Evolutionary conservation across 2,113 vertebrate genomes (phyloP), one percentile per base, ranked within the genome.

Genomic region (Alectura lathami): DNA sequence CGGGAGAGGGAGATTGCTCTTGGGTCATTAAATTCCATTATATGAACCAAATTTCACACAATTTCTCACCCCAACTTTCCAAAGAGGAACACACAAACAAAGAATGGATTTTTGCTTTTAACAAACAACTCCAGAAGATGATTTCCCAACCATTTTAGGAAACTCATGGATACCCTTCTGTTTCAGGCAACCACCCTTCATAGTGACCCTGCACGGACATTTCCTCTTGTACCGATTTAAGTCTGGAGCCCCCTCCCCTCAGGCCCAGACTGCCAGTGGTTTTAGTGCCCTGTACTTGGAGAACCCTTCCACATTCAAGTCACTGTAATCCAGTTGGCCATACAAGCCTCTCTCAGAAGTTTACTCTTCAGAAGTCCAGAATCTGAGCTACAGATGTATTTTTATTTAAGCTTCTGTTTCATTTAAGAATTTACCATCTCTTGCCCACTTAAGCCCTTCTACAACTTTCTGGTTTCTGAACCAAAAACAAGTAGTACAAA

Each of bases 121-220:
- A 83, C 38, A 67, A 86, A 54, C 29, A 83, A n/a, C 64, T 14
- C 36, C 27, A 90, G 76, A 94, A 93, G 36, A 27, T 29, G 23
- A 80, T 73, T 80, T 92, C 63, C 64, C 48, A 66, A n/a, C 75
- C 85, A 29, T 50, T 91, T 91, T 38, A 87, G 76, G 57, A 92
- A 91, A 83, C 7, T 40, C 30, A 56, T 13, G 26, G 17, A 68
- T 54, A 87, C 56, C 24, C 38, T 74, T 78, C 54, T 59, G 17
- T 85, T 57, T 51, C n/a, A 3, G 6, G 40, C 48, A 93, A 89
- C 47, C 6, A 43, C 21, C 73, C 53, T 73, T 60, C 30, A 8
- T 27, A 64, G 40, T 26, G 64, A 91, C 47, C 15, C 8, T 73
- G 48, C 16, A 63, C 6, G 26, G 32, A 5, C 3, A 59, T 82